phyloP scores from a whole-genome alignment of 2,888 invertebrate species.

The Acanthosepion pharaonis region DNA sequence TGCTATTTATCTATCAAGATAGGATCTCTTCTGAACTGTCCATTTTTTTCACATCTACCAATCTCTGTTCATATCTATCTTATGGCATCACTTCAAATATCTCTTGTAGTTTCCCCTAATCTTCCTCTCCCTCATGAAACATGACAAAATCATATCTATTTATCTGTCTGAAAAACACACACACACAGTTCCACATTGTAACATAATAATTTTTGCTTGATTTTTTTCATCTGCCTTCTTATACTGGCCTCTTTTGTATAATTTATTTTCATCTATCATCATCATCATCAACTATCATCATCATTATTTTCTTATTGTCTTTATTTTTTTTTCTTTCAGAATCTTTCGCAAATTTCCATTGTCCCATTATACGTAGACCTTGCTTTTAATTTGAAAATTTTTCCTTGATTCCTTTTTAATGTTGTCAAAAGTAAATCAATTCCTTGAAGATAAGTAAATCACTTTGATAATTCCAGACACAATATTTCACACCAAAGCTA shows the following conservation, averaged over 20 bases:
- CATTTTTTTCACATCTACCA: background rate
- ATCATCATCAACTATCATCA: background rate
- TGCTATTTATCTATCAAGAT: background rate
- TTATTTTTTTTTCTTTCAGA: background rate
- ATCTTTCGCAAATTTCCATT: slow-evolving; percentile 7
- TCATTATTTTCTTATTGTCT: background rate
- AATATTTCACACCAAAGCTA: background rate
- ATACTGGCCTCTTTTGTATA: background rate
- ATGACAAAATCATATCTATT: too few species aligned
- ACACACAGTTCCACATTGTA: too few species aligned
- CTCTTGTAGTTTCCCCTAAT: background rate
- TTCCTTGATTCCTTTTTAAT: background rate
- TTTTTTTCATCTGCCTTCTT: background rate
- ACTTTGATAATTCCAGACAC: slow-evolving; percentile 11
- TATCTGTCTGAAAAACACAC: background rate
- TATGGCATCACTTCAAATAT: background rate
- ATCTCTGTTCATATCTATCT: background rate
- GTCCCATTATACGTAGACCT: too few species aligned
- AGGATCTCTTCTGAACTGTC: background rate
- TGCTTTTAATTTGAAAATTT: background rate
- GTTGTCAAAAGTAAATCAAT: slow-evolving; percentile 16
- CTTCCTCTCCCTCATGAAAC: background rate
- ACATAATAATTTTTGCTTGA: background rate
- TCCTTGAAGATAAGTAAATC: background rate
- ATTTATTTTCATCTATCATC: background rate